A percentile compares a stretch with the other conserved stretches of the same genome.
These are phyloP conservation scores for Heteronetta atricapilla DNA, from an alignment of 2,113 vertebrate genomes.

Conservation along the genomic window DNA sequence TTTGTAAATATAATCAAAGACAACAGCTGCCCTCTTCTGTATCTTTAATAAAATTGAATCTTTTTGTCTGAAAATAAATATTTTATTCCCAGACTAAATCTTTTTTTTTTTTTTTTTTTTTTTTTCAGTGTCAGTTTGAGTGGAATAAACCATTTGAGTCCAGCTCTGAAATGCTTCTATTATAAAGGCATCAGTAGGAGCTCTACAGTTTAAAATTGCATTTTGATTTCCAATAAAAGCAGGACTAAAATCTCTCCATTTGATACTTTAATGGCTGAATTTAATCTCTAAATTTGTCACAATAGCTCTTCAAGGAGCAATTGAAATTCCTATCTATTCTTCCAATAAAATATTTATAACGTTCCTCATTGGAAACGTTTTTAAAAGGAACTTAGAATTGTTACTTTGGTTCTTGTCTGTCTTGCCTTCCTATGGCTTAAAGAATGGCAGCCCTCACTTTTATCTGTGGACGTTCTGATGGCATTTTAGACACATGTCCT, in stretches of 20 bases:
- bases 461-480: background rate
- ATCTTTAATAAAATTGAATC: slow-evolving; percentile 11
- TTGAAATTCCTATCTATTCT: background rate
- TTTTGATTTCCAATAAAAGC: slow-evolving; percentile 55
- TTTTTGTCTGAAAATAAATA: background rate
- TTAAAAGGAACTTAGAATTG: background rate
- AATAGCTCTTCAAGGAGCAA: slow-evolving; percentile 14
- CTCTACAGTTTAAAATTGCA: slow-evolving; percentile 13
- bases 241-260: slow-evolving; percentile 13
- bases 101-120: background rate
- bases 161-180: background rate
- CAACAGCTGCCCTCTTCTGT: slow-evolving; percentile 40
- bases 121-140: background rate
- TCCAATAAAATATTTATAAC: slow-evolving; percentile 48
- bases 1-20: slow-evolving; percentile 46
- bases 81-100: slow-evolving; percentile 4
- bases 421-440: background rate
- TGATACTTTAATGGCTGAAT: slow-evolving; percentile 26
- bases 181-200: background rate
- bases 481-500: background rate
- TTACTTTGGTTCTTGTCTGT: background rate
- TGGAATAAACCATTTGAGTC: background rate
- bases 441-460: background rate
- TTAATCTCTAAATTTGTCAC: slow-evolving; percentile 24
- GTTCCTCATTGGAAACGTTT: background rate